Evolutionary conservation across 2,113 vertebrate genomes (phyloP), one percentile per base, ranked within the genome.

Genomic region (Pollimyrus isidori): DNA sequence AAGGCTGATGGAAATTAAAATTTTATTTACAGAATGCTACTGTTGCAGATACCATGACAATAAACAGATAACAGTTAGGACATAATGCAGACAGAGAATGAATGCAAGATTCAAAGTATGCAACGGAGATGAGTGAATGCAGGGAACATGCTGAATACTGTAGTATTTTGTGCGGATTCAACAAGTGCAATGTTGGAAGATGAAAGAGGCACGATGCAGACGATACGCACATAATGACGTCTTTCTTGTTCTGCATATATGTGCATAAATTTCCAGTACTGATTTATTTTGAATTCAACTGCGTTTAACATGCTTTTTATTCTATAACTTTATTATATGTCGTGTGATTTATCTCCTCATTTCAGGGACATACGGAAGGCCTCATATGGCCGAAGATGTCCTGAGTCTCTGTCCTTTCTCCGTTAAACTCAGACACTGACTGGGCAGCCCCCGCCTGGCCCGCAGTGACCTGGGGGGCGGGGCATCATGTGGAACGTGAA

Each of bases 391-490:
- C 39, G 26, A 76, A 35, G 69, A 30, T 35, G 10, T 30, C 3
- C n/a, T 13, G 69, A 73, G 69, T 73, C 3, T 9, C 23, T 2
- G 10, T 69, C n/a, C 62, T 69, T 30, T 30, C 62, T 11, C 26
- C 11, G 15, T 80, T 42, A 2, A 6, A 17, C 73, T 19, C 35
- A 7, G 35, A 42, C 73, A 39, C 73, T 21, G 73, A 42, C 73
- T 76, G 73, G 45, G 7, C 3, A 45, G 45, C 23, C 89, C 30
- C 85, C 90, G 88, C 92, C 89, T 90, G 83, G 88, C 83, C 91
- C 17, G 7, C 88, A 82, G 89, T 87, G 82, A 89, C 50, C 80
- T 73, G 89, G 42, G 84, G 85, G 89, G 87, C 53, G 53, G 85
- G 65, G 90, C 89, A 92, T 88, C 91, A 84, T 88, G 88, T 56